Evolutionary conservation across 2,888 invertebrate species (phyloP).

Genomic region (Pseudoips prasinana): DNA sequence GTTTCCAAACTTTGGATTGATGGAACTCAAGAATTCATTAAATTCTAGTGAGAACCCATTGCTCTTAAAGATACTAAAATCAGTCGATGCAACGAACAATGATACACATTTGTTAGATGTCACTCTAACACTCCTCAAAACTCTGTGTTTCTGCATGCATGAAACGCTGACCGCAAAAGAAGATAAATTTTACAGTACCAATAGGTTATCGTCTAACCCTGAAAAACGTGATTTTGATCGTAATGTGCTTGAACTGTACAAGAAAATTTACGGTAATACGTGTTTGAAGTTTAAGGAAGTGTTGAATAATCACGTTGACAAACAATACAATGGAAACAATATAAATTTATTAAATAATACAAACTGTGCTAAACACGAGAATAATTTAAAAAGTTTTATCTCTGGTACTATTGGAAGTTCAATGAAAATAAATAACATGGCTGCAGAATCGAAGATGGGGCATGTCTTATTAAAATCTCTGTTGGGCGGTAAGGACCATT

Average conservation of each 20-base stretch:
- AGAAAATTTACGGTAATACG: constrained; percentile 58
- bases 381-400: not conserved
- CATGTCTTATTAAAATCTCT: constrained; percentile 49
- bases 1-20: constrained; percentile 28
- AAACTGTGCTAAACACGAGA: constrained; percentile 25
- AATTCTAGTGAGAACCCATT: constrained; percentile 44
- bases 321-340: constrained; percentile 18
- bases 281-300: constrained; percentile 52
- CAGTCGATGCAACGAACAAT: constrained; percentile 53
- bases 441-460: constrained; percentile 24
- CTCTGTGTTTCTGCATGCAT: constrained; percentile 62
- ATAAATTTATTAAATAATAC: constrained; percentile 20
- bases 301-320: constrained; percentile 35
- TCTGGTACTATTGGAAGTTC: constrained; percentile 3
- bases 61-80: constrained; percentile 52
- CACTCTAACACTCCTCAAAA: constrained; percentile 58
- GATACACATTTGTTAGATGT: constrained; percentile 57
- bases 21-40: constrained; percentile 28
- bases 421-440: not conserved
- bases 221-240: constrained; percentile 22
- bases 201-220: constrained; percentile 27
- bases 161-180: constrained; percentile 48
- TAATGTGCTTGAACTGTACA: constrained; percentile 48
- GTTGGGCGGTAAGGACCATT: constrained; percentile 44
- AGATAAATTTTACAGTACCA: constrained; percentile 32